phyloP scores from a whole-genome alignment of 2,797 vertebrate species.

The Anomalospiza imberbis region DNA sequence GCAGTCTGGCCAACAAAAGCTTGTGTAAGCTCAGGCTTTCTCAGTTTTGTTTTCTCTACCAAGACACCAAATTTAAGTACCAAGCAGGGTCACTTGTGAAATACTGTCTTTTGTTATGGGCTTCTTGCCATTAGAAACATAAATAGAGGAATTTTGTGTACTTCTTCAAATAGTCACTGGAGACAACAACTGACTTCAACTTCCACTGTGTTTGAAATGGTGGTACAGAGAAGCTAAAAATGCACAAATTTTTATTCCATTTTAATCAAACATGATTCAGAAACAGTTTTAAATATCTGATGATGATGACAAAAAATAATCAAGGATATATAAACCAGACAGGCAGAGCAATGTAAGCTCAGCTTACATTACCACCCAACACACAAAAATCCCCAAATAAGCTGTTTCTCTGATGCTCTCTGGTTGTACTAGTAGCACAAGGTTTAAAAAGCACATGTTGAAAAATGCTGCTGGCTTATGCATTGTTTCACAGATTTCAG shows the following conservation, averaged over 20 bases:
- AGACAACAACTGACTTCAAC: background rate
- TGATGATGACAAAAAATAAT: background rate
- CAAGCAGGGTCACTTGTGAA: background rate
- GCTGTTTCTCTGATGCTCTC: background rate
- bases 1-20: background rate
- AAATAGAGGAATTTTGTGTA: background rate
- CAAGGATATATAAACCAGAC: background rate
- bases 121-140: background rate
- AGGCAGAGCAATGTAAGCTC: background rate
- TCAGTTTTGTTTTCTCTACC: background rate
- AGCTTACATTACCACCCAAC: background rate
- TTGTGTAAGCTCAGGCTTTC: background rate
- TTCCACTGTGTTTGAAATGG: background rate
- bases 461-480: background rate
- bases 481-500: background rate
- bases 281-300: conserved; percentile 1
- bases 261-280: background rate
- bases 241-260: background rate
- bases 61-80: background rate
- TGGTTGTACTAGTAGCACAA: background rate
- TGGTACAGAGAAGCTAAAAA: background rate
- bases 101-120: background rate
- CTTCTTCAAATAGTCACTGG: background rate
- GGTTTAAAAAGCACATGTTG: background rate
- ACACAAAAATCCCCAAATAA: background rate